Conservation (phyloP, 2,888 invertebrate genomes). For the Prostheceraeus crozeri region DNA sequence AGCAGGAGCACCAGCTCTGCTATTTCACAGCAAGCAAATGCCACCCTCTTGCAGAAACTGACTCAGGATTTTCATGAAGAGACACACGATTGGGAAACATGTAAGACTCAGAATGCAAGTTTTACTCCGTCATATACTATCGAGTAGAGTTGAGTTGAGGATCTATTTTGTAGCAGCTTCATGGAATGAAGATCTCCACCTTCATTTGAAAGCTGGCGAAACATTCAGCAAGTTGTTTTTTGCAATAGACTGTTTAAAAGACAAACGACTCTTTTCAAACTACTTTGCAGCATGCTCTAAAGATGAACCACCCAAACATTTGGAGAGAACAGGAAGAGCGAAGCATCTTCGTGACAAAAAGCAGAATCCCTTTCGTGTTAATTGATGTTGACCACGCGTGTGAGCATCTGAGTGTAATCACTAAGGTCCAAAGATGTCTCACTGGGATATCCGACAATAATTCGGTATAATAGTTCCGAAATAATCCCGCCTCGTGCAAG, state of each 20-base stretch:
- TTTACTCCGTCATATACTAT: too few relatives aligned
- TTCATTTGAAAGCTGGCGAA: slow-evolving; percentile 8
- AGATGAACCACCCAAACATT: slow-evolving; percentile 7
- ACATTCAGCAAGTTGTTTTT: slow-evolving; percentile 13
- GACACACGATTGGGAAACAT: too few relatives aligned
- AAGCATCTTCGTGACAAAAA: slow-evolving; percentile 1
- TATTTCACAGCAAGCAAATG: too few relatives aligned
- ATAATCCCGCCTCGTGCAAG: not conserved
- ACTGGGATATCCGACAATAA: not conserved
- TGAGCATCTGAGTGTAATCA: slow-evolving; percentile 13
- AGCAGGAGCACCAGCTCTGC: too few relatives aligned
- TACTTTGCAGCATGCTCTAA: too few relatives aligned
- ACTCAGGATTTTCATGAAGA: too few relatives aligned
- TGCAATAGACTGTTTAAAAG: slow-evolving; percentile 1
- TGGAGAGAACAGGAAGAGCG: not conserved
- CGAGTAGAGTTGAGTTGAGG: too few relatives aligned
- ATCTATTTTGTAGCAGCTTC: not conserved
- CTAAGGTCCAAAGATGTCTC: not conserved
- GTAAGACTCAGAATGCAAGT: too few relatives aligned
- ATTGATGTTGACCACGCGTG: not conserved
- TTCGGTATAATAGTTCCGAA: not conserved
- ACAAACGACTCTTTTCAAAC: slow-evolving; percentile 13
- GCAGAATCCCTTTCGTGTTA: slow-evolving; percentile 5
- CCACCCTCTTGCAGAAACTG: too few relatives aligned
- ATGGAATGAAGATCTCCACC: slow-evolving; percentile 8